Evolutionary conservation across 35 echinoderm and acorn worm genomes (phyloP).

Genomic region (Ophioderma brevispina): DNA sequence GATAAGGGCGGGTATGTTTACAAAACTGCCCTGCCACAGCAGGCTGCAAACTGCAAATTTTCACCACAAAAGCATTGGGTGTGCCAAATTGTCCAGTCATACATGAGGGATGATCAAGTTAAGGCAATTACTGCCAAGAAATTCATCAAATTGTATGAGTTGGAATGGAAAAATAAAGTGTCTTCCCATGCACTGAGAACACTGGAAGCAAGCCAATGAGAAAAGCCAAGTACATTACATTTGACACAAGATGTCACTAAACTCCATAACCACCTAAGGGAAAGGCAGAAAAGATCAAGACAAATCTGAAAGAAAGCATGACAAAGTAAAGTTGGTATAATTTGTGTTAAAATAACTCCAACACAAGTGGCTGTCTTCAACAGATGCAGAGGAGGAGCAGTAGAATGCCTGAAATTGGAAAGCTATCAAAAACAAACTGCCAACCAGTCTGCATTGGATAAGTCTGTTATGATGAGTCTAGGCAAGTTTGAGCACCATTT

Average conservation of each 20-base stretch:
- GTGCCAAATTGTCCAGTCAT: no score
- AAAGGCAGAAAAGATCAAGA: conserved; percentile 29
- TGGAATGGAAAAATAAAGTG: conserved; percentile 57
- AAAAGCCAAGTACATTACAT: conserved; percentile 59
- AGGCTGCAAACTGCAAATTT: no score
- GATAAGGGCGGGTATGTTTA: no score
- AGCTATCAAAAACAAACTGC: background rate
- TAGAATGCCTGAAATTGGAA: conserved; percentile 35
- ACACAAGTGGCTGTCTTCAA: conserved; percentile 64
- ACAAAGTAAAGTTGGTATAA: conserved; percentile 19
- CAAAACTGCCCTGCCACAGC: no score
- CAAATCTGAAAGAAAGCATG: background rate
- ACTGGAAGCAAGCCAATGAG: conserved; percentile 42
- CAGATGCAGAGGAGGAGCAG: conserved; percentile 45
- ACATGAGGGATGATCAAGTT: conserved; percentile 12
- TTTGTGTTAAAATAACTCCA: conserved; percentile 48
- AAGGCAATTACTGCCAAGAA: background rate
- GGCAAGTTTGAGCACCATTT: conserved; percentile 25
- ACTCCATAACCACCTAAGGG: conserved; percentile 41
- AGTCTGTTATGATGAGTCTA: no score
- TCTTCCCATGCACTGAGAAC: conserved; percentile 55
- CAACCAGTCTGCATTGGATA: background rate
- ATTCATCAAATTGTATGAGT: conserved; percentile 24
- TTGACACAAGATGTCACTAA: conserved; percentile 46
- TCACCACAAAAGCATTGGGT: no score